These are phyloP conservation scores for Hypomecis punctinalis DNA, from an alignment of 2,888 invertebrate genomes.

Conservation along the genomic window DNA sequence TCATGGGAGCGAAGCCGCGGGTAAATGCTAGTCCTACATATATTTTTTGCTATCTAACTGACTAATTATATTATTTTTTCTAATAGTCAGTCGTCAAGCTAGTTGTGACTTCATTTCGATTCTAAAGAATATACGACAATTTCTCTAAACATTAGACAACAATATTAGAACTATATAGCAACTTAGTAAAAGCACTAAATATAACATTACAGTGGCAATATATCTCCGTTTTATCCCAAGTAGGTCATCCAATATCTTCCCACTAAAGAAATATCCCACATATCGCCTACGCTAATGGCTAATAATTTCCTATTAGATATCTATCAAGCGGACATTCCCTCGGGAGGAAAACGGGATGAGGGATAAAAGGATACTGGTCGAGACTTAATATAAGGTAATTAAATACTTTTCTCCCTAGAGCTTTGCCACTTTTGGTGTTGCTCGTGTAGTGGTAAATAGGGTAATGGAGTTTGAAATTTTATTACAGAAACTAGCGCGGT, in stretches of 20 bases:
- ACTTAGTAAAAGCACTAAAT: no score
- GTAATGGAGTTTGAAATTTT: neutral
- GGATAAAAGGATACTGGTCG: slow-evolving; percentile 16
- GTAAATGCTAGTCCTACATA: no score
- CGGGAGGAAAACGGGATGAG: slow-evolving; percentile 7
- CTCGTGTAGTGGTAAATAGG: neutral
- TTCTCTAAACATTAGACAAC: no score
- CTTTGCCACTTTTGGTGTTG: neutral
- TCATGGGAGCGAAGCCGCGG: no score
- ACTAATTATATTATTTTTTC: no score
- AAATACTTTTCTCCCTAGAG: slow-evolving; percentile 10
- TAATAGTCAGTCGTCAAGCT: no score
- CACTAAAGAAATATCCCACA: slow-evolving; percentile 12
- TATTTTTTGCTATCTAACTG: no score
- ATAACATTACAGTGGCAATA: neutral
- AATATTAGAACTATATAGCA: no score
- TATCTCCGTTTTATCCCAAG: neutral
- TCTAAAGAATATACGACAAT: no score
- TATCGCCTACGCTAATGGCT: slow-evolving; percentile 23
- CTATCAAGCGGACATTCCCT: slow-evolving; percentile 26
- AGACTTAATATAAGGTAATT: slow-evolving; percentile 16
- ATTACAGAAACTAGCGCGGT: neutral
- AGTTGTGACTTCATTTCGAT: no score
- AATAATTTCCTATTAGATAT: slow-evolving; percentile 33
- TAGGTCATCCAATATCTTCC: neutral